Evolutionary conservation across 2,113 vertebrate genomes (phyloP), one percentile per base, ranked within the genome.

Genomic region (Patagioenas fasciata): DNA sequence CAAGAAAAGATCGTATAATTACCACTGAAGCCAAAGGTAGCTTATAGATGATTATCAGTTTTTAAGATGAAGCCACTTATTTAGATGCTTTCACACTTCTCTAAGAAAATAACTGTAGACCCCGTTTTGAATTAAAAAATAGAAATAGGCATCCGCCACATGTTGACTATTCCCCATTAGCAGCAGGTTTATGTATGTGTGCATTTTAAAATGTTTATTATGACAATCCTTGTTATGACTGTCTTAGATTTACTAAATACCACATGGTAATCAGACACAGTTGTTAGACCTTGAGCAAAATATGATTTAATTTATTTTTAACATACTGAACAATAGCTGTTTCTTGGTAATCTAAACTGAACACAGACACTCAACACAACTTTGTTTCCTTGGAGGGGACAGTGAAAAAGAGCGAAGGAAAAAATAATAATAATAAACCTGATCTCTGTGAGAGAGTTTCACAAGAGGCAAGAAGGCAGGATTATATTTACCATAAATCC

Each of bases 271-370:
- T 96, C 78, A 91, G 80, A 74, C 44, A 74, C 94, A 97, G 91
- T 96, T 96, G 93, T 92, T 92, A 95, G 94, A 97, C 95, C 95
- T 94, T 92, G 57, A 97, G 89, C 91, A 87, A 95, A 97, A 96
- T 95, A 93, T 78, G 78, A 92, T 96, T 95, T 73, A 88, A 93
- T 96, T 96, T 96, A 93, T 91, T 96, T 97, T 95, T 92, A 91
- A 96, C 89, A 40, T 95, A 92, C 89, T 61, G 80, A 94, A 95
- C 80, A 95, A 96, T 95, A 96, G 89, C 86, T 87, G 42, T 95
- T 95, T 96, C 93, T 93, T 69, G 53, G 91, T 95, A 94, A 91
- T 89, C 78, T 89, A 91, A 95, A 96, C 66, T 53, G 84, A 97
- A 87, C 78, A 91, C 84, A 92, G 91, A 87, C 80, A 85, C 60